Conservation (phyloP, 2,888 invertebrate genomes). For the Malthinus seriepunctatus region DNA sequence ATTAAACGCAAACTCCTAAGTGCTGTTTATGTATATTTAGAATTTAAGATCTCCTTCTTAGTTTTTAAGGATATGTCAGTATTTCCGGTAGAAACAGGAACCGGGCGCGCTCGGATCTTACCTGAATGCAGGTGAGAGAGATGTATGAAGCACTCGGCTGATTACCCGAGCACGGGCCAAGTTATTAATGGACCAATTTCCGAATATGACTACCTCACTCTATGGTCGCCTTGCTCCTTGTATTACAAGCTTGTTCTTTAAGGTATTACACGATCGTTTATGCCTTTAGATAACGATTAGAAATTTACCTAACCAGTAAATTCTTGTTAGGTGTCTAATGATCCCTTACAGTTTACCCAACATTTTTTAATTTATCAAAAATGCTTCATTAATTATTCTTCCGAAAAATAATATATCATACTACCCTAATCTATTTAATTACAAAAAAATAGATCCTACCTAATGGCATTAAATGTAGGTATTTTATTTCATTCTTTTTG, state of each 20-base stretch:
- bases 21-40: slow-evolving; percentile 22
- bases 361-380: slow-evolving; percentile 6
- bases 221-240: slow-evolving; percentile 29
- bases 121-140: slow-evolving; percentile 31
- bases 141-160: slow-evolving; percentile 39
- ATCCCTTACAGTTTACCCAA: not conserved
- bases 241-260: slow-evolving; percentile 28
- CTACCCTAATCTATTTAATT: not conserved
- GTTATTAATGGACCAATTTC: slow-evolving; percentile 43
- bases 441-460: too few species aligned
- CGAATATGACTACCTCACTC: slow-evolving; percentile 40
- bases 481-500: too few species aligned
- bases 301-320: slow-evolving; percentile 18
- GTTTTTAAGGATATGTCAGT: slow-evolving; percentile 22
- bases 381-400: slow-evolving; percentile 1
- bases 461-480: too few species aligned
- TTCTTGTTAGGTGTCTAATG: slow-evolving; percentile 13
- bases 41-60: slow-evolving; percentile 17
- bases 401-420: not conserved
- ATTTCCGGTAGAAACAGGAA: slow-evolving; percentile 21
- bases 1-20: slow-evolving; percentile 12
- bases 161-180: slow-evolving; percentile 38
- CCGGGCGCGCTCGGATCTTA: slow-evolving; percentile 17
- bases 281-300: slow-evolving; percentile 21
- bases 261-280: slow-evolving; percentile 27